Base-by-base conservation (phyloP, 2,888 invertebrate genomes). In the Pomacea canaliculata region DNA sequence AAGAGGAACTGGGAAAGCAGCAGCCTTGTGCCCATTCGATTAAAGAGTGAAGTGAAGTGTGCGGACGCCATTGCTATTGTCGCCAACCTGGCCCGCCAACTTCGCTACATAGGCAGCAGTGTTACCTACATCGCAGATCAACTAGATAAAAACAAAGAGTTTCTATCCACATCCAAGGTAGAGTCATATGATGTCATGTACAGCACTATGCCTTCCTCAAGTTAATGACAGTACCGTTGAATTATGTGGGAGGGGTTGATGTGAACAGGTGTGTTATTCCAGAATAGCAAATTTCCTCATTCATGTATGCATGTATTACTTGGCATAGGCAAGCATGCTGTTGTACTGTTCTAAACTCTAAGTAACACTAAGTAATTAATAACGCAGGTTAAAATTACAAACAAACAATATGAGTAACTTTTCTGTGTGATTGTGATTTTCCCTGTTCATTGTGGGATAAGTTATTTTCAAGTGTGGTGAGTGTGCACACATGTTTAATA, bases 1-100 rank as follows among this genome's bases (percentile, higher is more conserved):
- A 91, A 88, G 80, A 89, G 89, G 76, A 90, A 90, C 60, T 92
- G 92, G 92, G 85, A 91, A 78, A 86, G 86, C 13, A 85, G 88
- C 12, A 91, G 92, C 79, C 85, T 92, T 7, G 87, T 89, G 2
- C 80, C 87, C 46, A 75, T 89, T 70, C 86, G 86, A 18, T 86
- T 85, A 77, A 87, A 86, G 79, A 88, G 86, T 77, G 82, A 87
- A 62, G 82, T 91, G 66, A 88, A 85, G 90, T 91, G 91, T 85
- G 87, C 89, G 8, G 91, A 91, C 81, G 89, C 90, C 51, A 86
- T 89, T n/a, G 89, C 90, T 5, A 88, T 92, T 82, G 82, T 92
- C 66, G 87, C 87, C 59, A 92, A 92, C 80, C 87, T 91, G 70
- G 87, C 89, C 51, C 89, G 87, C 76, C 92, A 92, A 80, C 83